These are phyloP conservation scores for Microtus pennsylvanicus DNA, from an alignment of 2,113 vertebrate species.

Conservation along the genomic window DNA sequence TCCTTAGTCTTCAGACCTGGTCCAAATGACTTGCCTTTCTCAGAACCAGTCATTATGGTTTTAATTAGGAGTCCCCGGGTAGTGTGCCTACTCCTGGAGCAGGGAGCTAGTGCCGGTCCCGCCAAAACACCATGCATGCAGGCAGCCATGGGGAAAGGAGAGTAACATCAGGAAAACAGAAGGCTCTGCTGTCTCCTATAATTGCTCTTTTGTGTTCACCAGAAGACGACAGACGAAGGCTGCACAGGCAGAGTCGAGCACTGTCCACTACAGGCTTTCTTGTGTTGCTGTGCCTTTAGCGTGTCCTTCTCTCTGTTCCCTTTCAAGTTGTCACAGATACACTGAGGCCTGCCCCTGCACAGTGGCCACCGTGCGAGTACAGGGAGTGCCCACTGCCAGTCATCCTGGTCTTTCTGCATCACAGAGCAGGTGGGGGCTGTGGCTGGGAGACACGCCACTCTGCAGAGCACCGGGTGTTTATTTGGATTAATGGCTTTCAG, in stretches of 20 bases:
- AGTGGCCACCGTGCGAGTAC: neutral
- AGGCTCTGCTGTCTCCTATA: neutral
- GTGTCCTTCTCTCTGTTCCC: neutral
- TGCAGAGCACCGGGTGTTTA: conserved; percentile 24
- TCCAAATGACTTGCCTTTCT: neutral
- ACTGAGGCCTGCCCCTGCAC: neutral
- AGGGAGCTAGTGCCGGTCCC: neutral
- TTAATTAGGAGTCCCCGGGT: neutral
- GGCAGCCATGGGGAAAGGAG: neutral
- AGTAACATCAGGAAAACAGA: neutral
- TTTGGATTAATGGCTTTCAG: conserved; percentile 64
- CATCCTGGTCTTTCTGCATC: neutral
- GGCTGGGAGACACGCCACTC: neutral
- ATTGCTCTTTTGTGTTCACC: no score
- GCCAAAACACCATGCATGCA: neutral
- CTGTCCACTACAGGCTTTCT: neutral
- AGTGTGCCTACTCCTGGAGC: neutral
- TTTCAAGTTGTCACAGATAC: neutral
- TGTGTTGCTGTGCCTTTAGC: neutral
- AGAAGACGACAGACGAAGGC: neutral
- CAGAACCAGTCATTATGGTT: neutral
- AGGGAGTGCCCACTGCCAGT: neutral
- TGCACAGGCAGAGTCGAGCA: neutral
- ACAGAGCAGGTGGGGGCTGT: neutral
- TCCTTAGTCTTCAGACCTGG: neutral